phyloP scores from a whole-genome alignment of 1,140 invertebrate species.

The Limonius californicus region DNA sequence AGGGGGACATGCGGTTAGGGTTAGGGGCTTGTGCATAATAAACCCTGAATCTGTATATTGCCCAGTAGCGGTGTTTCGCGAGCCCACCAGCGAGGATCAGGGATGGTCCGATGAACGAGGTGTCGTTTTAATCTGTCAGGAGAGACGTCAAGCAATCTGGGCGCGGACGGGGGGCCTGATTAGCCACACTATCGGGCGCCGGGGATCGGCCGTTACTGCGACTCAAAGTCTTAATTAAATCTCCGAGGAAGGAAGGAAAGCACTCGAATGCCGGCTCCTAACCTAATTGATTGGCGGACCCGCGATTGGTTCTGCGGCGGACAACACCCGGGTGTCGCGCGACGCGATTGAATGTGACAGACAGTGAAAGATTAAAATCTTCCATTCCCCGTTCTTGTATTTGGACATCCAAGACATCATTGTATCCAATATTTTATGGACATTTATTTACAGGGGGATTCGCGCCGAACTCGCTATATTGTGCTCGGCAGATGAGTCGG shows the following conservation, averaged over 20 bases:
- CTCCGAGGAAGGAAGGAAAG: constrained; percentile 24
- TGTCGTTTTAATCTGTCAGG: constrained; percentile 11
- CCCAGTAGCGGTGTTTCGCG: background rate
- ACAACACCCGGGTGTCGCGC: constrained; percentile 6
- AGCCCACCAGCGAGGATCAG: background rate
- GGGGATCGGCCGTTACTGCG: constrained; percentile 18
- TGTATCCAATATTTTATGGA: constrained; percentile 24
- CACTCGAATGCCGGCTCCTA: constrained; percentile 16
- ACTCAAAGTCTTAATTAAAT: constrained; percentile 34
- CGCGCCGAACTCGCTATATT: background rate
- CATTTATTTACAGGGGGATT: constrained; percentile 15
- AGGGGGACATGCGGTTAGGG: no score
- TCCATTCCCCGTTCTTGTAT: constrained; percentile 19
- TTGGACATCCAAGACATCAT: constrained; percentile 14
- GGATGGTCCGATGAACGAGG: background rate
- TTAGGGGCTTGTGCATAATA: no score
- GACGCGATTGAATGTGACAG: constrained; percentile 31
- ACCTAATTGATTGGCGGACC: constrained; percentile 32
- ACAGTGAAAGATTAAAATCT: constrained; percentile 32
- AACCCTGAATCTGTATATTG: background rate
- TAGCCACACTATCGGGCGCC: constrained; percentile 22
- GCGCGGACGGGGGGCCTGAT: constrained; percentile 14
- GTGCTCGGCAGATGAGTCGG: background rate
- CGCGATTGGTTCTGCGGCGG: constrained; percentile 27
- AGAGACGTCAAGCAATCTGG: constrained; percentile 7